Evolutionary conservation across 1,140 invertebrate species (phyloP), one percentile per base, ranked within the genome.

Genomic region (Drosophila pseudoobscura): DNA sequence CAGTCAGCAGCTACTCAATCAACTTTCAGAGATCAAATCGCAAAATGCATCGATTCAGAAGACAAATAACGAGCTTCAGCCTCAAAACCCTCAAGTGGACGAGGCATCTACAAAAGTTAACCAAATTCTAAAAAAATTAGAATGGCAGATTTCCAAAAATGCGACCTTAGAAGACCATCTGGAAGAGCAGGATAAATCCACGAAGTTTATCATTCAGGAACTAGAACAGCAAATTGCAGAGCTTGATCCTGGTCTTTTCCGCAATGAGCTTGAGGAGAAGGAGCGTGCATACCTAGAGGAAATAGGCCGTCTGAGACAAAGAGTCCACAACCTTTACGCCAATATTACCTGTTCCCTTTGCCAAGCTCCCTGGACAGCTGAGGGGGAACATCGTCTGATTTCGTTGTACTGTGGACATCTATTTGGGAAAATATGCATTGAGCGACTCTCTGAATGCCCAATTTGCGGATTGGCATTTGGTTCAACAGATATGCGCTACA

Each of bases 381-480:
- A 26, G 1, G 64, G 66, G 2, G 1, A 9, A 6, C 53, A 70
- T 43, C 63, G 66, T 2, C 2, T 58, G n/a, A 46, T 58, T 7
- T 51, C 63, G 3, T 7, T 70, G 5, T 6, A 2, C 17, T 70
- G 66, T 20, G 66, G 66, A 1, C 66, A 70, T 29, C 15, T 70
- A 0, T 70, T 70, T 24, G 66, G 66, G 0, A 11, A 58, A 4
- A 6, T 3, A 0, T 70, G 66, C n/a, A 4, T 52, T 3, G 7
- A 4, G 8, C 0, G 1, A 0, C 3, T 31, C 1, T 3, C 0
- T 0, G 9, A 15, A 9, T 70, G 66, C n/a, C 63, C 66, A 1
- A 8, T 5, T 4, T 70, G 66, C 46, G 20, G n/a, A 9, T 7
- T 7, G 8, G 0, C 0, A 2, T 20, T 9, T 22, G 0, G 0